A percentile compares a stretch with the other conserved stretches of the same genome.
phyloP scores from a whole-genome alignment of 2,113 vertebrate species.

The Leptobrachium leishanense region DNA sequence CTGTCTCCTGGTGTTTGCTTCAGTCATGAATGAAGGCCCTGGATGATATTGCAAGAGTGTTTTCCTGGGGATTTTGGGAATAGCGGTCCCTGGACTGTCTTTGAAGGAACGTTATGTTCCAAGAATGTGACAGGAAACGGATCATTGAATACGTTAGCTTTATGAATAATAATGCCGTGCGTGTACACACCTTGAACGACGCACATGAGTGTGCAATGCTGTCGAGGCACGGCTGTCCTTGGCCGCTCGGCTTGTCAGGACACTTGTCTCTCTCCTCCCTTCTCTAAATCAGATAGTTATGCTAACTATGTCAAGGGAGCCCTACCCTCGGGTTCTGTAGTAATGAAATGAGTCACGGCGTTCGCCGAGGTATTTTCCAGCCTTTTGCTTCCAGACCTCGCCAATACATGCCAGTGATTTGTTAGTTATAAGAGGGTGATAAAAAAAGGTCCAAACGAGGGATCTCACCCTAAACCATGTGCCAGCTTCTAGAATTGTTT shows the following conservation, averaged over 20 bases:
- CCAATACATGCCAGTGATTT: too few species aligned
- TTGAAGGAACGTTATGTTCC: neutral
- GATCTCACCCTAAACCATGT: too few species aligned
- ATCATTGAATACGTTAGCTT: neutral
- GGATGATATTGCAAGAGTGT: too few species aligned
- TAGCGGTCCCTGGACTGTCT: neutral
- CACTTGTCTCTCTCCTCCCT: slow-evolving; percentile 20
- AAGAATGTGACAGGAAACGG: slow-evolving; percentile 8
- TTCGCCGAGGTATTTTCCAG: too few species aligned
- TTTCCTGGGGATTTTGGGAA: too few species aligned
- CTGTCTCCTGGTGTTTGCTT: too few species aligned
- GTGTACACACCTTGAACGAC: neutral
- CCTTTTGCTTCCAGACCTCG: too few species aligned
- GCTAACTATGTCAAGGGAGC: slow-evolving; percentile 8
- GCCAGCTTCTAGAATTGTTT: too few species aligned
- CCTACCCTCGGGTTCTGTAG: slow-evolving; percentile 5
- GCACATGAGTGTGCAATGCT: neutral
- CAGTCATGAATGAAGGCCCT: too few species aligned
- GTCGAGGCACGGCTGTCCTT: slow-evolving; percentile 13
- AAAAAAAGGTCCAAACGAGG: too few species aligned
- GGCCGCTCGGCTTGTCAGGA: slow-evolving; percentile 4
- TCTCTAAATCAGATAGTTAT: neutral
- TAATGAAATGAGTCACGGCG: slow-evolving; percentile 11
- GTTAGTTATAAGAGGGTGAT: too few species aligned
- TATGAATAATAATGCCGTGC: neutral